Percentiles rank a stretch among this genome's conserved stretches.
phyloP scores from a whole-genome alignment of 2,888 invertebrate genomes.

The Graphium colonna region DNA sequence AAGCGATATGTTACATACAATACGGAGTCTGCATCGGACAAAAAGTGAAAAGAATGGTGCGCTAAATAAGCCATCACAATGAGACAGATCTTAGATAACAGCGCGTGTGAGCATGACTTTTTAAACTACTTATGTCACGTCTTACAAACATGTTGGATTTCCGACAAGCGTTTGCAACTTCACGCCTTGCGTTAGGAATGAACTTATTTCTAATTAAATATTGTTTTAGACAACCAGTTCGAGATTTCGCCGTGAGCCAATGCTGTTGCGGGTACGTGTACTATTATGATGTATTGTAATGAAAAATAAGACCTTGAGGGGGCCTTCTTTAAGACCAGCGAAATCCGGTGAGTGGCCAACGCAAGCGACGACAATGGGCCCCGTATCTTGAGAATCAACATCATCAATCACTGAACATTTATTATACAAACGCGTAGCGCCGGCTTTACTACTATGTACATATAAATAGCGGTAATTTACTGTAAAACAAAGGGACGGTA shows the following conservation, averaged over 20 bases:
- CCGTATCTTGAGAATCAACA: constrained; percentile 33
- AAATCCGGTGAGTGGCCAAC: constrained; percentile 35
- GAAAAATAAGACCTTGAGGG: constrained; percentile 49
- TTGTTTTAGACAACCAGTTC: neutral
- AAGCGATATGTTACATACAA: no score
- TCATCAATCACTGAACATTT: constrained; percentile 41
- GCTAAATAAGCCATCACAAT: neutral
- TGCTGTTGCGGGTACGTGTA: constrained; percentile 40
- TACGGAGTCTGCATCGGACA: no score
- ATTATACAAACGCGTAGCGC: constrained; percentile 31
- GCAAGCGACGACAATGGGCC: constrained; percentile 26
- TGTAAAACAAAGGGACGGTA: constrained; percentile 29
- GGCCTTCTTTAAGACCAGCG: constrained; percentile 32
- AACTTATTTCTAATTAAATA: neutral
- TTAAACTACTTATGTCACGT: neutral
- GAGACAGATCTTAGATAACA: neutral
- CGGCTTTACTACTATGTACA: constrained; percentile 28
- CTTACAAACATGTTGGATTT: neutral
- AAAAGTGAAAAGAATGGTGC: neutral
- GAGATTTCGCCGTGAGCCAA: neutral
- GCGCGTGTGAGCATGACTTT: neutral
- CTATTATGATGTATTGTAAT: constrained; percentile 49
- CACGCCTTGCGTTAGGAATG: neutral
- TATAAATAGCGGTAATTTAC: constrained; percentile 31
- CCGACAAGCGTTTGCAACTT: neutral